A percentile compares a stretch with the other conserved stretches of the same genome.
Conservation (phyloP, 92 coral and sea anemone genomes). For the Diadumene lineata region DNA sequence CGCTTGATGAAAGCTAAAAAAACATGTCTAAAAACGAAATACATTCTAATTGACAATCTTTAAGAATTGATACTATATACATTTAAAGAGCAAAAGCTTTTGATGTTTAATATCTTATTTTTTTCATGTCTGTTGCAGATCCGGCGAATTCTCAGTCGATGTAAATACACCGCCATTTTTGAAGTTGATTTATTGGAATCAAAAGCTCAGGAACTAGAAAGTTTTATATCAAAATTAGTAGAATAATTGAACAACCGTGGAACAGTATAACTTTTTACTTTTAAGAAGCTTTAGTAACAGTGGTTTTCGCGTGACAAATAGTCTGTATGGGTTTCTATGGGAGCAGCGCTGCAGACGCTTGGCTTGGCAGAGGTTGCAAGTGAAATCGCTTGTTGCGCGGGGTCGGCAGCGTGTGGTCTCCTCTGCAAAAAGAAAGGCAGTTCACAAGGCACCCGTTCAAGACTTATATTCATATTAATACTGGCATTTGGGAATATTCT, state of each 20-base stretch:
- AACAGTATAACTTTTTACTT: background rate
- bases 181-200: background rate
- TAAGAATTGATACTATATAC: no score
- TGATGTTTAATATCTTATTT: no score
- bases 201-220: background rate
- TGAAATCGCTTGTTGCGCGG: slow-evolving; percentile 97
- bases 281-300: background rate
- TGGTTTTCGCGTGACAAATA: slow-evolving; percentile 52
- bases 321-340: slow-evolving; percentile 99
- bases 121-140: background rate
- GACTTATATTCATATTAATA: slow-evolving; percentile 72
- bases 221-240: background rate
- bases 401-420: slow-evolving; percentile 90
- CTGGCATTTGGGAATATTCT: slow-evolving; percentile 66
- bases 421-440: slow-evolving; percentile 75
- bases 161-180: no score
- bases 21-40: no score
- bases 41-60: no score
- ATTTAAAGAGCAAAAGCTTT: no score
- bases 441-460: slow-evolving; percentile 69
- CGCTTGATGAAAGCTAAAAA: no score
- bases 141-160: no score
- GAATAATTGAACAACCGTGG: background rate
- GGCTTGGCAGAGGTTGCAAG: slow-evolving; percentile 99
- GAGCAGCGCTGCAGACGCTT: slow-evolving; percentile 99